A percentile compares a stretch with the other conserved stretches of the same genome.
phyloP scores from a whole-genome alignment of 2,113 vertebrate species.

The Agapornis roseicollis region DNA sequence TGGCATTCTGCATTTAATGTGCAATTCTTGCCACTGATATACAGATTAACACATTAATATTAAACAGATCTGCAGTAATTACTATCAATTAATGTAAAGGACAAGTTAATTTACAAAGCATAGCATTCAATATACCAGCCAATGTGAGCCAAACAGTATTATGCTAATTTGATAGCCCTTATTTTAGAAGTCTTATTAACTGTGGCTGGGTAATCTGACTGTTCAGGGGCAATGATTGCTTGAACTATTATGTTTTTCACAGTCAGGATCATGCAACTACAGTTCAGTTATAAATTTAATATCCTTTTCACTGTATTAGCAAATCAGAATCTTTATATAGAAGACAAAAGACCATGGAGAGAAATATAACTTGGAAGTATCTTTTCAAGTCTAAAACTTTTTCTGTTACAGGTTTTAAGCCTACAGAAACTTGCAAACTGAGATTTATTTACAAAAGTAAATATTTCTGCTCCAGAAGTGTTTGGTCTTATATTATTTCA shows the following conservation, averaged over 20 bases:
- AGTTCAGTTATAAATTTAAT: background rate
- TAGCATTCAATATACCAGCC: slow-evolving; percentile 3
- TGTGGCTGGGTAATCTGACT: background rate
- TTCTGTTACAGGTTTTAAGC: background rate
- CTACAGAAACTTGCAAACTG: background rate
- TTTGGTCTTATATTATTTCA: background rate
- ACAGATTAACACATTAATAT: slow-evolving; percentile 52
- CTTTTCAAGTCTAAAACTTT: background rate
- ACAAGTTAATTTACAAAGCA: slow-evolving; percentile 49
- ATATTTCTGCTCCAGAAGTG: background rate
- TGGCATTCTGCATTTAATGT: slow-evolving; percentile 10
- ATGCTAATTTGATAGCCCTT: background rate
- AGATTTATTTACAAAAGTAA: background rate
- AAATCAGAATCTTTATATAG: background rate
- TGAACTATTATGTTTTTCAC: background rate
- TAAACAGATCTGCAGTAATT: slow-evolving; percentile 38
- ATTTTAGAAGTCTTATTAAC: background rate
- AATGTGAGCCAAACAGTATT: background rate
- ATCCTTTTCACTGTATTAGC: background rate
- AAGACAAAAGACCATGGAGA: background rate
- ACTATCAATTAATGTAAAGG: slow-evolving; percentile 55
- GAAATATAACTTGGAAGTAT: background rate
- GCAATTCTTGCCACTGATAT: slow-evolving; percentile 12
- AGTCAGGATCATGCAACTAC: background rate
- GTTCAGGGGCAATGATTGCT: background rate